Base-by-base conservation (phyloP, 1,140 invertebrate species). In the Ceratosolen fusciceps region DNA sequence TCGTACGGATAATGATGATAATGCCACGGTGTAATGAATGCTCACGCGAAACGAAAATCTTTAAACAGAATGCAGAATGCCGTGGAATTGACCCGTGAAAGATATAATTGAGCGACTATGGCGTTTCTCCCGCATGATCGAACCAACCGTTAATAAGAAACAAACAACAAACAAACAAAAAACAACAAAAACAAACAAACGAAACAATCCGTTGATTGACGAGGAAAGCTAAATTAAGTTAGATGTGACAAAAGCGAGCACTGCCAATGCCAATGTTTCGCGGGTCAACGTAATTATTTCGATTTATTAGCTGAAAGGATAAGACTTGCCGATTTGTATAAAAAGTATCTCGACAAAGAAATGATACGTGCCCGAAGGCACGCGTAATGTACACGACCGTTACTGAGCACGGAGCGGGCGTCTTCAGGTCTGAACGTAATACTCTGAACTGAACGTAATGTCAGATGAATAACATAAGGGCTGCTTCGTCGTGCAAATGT, bases 71-170 rank as follows among this genome's bases (percentile, higher is more conserved):
- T 84, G 84, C 19, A 71, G 77, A 82, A 82, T 84, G 84, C 81
- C 82, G 81, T 80, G 84, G 84, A 85, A 85, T 85, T 83, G 83
- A 82, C 80, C 73, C 68, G 72, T 67, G 72, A 34, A 58, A 72
- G 34, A 79, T n/a, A n/a, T 77, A 34, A 54, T 52, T 16, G 24
- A 7, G 37, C 31, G 54, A 37, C 37, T 39, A 58, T 26, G 54
- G 54, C 56, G 54, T 72, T 77, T 72, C 76, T 72, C 39, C 8
- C 10, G 34, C 12, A 29, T 65, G 21, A 37, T 1, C 8, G 9
- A 68, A 56, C 60, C 34, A 75, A 52, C n/a, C n/a, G n/a, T n/a
- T n/a, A n/a, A n/a, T n/a, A 74, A 16, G 5, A 14, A 10, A n/a
- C 24, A 49, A 62, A 21, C 26, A n/a, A 74, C 1, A 74, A 60